Conservation (phyloP, 2,888 invertebrate genomes). For the Yponomeuta sedellus region DNA sequence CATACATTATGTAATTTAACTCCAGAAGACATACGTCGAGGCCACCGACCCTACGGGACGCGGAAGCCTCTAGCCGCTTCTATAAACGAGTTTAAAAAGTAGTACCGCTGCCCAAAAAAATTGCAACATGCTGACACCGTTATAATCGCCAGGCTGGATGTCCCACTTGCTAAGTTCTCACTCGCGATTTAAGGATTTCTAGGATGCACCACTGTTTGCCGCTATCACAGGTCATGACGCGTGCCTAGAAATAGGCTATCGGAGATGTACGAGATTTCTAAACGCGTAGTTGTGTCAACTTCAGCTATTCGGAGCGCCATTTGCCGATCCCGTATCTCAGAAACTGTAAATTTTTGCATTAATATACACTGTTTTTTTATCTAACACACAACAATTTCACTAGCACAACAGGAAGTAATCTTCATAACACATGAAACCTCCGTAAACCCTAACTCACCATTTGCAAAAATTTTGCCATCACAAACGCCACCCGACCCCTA, state of each 20-base stretch:
- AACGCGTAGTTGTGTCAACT: constrained; percentile 77
- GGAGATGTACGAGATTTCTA: constrained; percentile 63
- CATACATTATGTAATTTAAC: constrained; percentile 76
- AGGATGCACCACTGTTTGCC: constrained; percentile 67
- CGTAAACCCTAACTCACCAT: constrained; percentile 82
- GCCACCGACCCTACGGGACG: constrained; percentile 76
- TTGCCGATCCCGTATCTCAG: constrained; percentile 71
- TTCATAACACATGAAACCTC: constrained; percentile 48
- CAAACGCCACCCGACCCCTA: constrained; percentile 87
- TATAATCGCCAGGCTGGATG: constrained; percentile 77
- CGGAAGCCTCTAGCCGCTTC: constrained; percentile 75
- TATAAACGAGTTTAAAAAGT: constrained; percentile 77
- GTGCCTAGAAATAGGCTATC: constrained; percentile 56
- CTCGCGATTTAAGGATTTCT: constrained; percentile 59
- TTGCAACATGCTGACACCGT: constrained; percentile 78
- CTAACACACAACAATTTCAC: constrained; percentile 60
- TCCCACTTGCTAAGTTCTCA: constrained; percentile 71
- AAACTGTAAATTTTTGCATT: constrained; percentile 62
- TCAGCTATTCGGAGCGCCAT: constrained; percentile 76
- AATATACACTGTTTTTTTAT: constrained; percentile 62
- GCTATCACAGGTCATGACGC: constrained; percentile 63
- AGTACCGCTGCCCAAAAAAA: constrained; percentile 78
- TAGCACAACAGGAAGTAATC: constrained; percentile 55
- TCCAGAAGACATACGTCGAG: constrained; percentile 69
- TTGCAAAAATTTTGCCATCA: constrained; percentile 87